Base-by-base conservation (phyloP, 2,113 vertebrate genomes). In the Rhea americana region DNA sequence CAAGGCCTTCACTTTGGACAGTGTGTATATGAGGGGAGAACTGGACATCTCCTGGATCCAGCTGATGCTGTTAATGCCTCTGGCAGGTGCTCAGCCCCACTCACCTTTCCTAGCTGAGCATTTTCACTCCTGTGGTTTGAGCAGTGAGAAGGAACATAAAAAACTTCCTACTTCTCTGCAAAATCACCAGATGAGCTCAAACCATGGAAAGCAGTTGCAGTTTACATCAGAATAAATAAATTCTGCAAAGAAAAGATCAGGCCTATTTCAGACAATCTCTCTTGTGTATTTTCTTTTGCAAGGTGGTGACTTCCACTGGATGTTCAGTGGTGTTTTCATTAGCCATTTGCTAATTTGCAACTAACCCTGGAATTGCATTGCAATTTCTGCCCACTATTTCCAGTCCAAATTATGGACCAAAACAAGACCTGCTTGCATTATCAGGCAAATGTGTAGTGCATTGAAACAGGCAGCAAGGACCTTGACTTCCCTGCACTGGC, bases 31-130 rank as follows among this genome's bases (percentile, higher is more conserved):
- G 51, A 66, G 50, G 11, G 4, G 1, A 58, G 14, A 63, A 30
- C 15, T 45, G 16, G 30, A 25, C 7, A 6, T 8, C 4, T 19
- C 55, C 66, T 87, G 0, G 0, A 32, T 30, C 5, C 43, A 37
- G 28, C 4, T n/a, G 37, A 25, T 47, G 30, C 11, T 43, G 1
- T 67, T 1, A 43, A 25, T 62, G 35, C 43, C 72, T 80, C n/a
- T 11, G 24, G n/a, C n/a, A 0, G 0, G 35, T 65, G 55, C 26
- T 47, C 58, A 65, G 24, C 28, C 50, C 26, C 32, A 61, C 8
- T 45, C 59, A 43, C 59, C 39, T 37, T 3, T 1, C 63, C 63
- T 39, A 39, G 24, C 10, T 56, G 19, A 61, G 43, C 2, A 11
- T 30, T 85, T 85, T n/a, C 59, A 7, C 15, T 68, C 50, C 47